Evolutionary conservation across 2,888 invertebrate species (phyloP).

Genomic region (Lysandra coridon): DNA sequence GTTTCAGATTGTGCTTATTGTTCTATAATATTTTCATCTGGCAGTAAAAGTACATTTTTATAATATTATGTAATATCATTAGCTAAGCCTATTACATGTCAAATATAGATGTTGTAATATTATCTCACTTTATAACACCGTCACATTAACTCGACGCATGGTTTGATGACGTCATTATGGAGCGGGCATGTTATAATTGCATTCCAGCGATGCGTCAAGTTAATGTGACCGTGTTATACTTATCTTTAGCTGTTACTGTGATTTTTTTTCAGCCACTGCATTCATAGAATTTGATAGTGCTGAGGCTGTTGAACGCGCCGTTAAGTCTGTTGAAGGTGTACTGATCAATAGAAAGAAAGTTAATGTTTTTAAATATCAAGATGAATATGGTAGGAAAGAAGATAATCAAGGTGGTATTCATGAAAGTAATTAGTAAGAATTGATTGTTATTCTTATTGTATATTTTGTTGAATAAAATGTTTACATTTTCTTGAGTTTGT

Average conservation of each 20-base stretch:
- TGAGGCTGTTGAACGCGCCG: conserved; percentile 55
- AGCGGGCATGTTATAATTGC: too few species aligned
- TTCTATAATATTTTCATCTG: too few species aligned
- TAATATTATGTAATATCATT: too few species aligned
- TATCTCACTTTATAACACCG: too few species aligned
- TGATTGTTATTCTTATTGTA: not conserved
- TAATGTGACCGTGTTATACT: too few species aligned
- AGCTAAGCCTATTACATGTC: too few species aligned
- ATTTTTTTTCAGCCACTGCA: conserved; percentile 54
- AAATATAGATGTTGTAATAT: too few species aligned
- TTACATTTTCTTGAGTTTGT: too few species aligned
- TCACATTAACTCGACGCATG: too few species aligned
- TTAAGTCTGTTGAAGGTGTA: conserved; percentile 48
- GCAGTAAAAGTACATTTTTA: too few species aligned
- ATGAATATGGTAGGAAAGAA: conserved; percentile 41
- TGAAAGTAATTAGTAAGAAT: conserved; percentile 1
- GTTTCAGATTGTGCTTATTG: conserved; percentile 29
- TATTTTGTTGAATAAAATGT: conserved; percentile 28
- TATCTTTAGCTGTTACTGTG: not conserved
- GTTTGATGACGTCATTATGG: too few species aligned
- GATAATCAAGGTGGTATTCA: conserved; percentile 31
- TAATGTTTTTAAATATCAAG: conserved; percentile 53
- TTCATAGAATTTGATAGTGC: conserved; percentile 68
- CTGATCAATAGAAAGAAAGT: conserved; percentile 62
- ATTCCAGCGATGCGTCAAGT: too few species aligned